Percentiles rank a stretch among this genome's conserved stretches.
phyloP scores from a whole-genome alignment of 2,113 vertebrate genomes.

The Oreocharis arfaki region DNA sequence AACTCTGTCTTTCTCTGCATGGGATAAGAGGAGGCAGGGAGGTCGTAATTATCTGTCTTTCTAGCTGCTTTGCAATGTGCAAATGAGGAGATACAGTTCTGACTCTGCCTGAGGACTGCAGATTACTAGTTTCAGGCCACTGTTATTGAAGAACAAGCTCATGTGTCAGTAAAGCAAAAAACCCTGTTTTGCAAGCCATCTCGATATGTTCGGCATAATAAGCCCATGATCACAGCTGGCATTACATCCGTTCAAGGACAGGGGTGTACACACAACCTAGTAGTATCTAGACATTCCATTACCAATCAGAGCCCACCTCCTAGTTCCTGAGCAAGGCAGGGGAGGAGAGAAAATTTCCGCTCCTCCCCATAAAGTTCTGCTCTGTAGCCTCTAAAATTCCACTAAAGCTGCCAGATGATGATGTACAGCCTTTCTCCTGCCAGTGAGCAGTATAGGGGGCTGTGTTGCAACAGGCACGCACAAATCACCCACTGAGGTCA shows the following conservation, averaged over 20 bases:
- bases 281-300: background rate
- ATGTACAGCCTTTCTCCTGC: background rate
- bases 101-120: background rate
- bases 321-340: background rate
- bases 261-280: background rate
- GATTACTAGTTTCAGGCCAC: background rate
- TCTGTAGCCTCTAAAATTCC: background rate
- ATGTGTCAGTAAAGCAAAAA: background rate
- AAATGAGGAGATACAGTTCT: background rate
- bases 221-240: background rate
- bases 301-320: background rate
- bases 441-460: background rate
- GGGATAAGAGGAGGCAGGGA: background rate
- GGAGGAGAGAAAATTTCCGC: background rate
- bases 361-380: background rate
- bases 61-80: background rate
- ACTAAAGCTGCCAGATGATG: background rate
- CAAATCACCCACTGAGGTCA: background rate
- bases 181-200: background rate
- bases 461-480: background rate
- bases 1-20: background rate
- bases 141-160: background rate
- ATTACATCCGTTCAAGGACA: background rate
- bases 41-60: background rate
- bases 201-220: background rate